Base-by-base conservation (phyloP, 1,140 invertebrate species). In the Drosophila kikkawai region DNA sequence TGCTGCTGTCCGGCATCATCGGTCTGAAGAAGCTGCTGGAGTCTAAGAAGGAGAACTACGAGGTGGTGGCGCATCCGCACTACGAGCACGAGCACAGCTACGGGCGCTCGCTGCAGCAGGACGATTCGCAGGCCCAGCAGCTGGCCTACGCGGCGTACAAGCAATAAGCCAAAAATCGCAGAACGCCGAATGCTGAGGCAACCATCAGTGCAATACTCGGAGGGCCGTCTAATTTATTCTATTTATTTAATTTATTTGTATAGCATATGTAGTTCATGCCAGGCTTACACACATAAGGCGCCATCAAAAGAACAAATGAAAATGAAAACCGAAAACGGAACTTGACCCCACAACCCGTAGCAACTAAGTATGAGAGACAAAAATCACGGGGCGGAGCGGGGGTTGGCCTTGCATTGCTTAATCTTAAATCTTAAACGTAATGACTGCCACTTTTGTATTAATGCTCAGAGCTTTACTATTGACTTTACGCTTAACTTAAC, bases 11-110 rank as follows among this genome's bases (percentile, higher is more conserved):
- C 70, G 95, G 94, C 74, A 95, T 97, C 74, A 95, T 97, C 77
- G 96, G 95, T 7, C 93, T 97, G 69, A 96, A 97, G 93, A 97
- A 97, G 87, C 94, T 97, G 7, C 92, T 97, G 34, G 96, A 95
- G 41, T 94, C 94, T 79, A 97, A 97, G 80, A 93, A 94, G 55
- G 94, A 95, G 51, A 95, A 94, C 80, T 97, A 97, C 88, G 97
- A 97, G 86, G 95, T 96, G 0, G 95, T 96, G 0, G 94, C 95
- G 45, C 95, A 95, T 88, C 95, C 95, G 7, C 95, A 95, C 79
- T 94, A 95, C 80, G 94, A 94, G 82, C 95, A 95, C 76, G 93
- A 93, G 69, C 94, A 95, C 93, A 93, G 93, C 87, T 95, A 95
- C 93, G 95, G 94, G 53, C 88, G 95, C 41, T 93, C 94, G 29